Evolutionary conservation across 2,113 vertebrate genomes (phyloP), one percentile per base, ranked within the genome.

Genomic region (Ptilonorhynchus violaceus): DNA sequence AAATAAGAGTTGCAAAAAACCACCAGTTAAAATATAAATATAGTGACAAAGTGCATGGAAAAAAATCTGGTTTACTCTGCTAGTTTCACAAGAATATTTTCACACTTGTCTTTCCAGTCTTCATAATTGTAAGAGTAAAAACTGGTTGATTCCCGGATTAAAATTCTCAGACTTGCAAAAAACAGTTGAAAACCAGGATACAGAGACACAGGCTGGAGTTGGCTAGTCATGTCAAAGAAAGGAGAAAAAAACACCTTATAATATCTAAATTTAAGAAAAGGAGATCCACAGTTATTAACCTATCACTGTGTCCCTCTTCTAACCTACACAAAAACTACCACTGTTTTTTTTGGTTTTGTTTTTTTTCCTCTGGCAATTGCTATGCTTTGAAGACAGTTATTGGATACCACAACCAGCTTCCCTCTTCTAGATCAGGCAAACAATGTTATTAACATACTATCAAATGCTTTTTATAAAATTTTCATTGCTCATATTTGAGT

Each of bases 341-440:
- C 6, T 53, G 18, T 1, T 42, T 15, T 35, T 4, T 30, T 44
- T 17, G 15, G 3, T 6, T 7, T 67, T 20, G 8, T 5, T 11
- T n/a, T 39, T 13, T 7, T 50, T 1, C 0, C 3, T 3, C 20
- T 5, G 31, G 25, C 47, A 63, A 49, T 6, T 49, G 5, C 5
- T 55, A 6, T 46, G 37, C 17, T 66, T 89, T 25, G 35, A 80
- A 85, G n/a, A 72, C 5, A 3, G 25, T 33, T 73, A 27, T 18
- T 58, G 9, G 16, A 28, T 49, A 35, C 10, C 5, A 35, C 37
- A 82, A 44, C 16, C 28, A 14, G 4, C 13, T 82, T 82, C 25
- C 22, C 11, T 50, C 64, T 74, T 52, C 44, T 44, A 55, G 10
- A 53, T 53, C 24, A 73, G 68, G 64, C 53, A 82, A 85, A 58